Conservation (phyloP, 2,797 vertebrate species). For the Chloroceryle amazona region DNA sequence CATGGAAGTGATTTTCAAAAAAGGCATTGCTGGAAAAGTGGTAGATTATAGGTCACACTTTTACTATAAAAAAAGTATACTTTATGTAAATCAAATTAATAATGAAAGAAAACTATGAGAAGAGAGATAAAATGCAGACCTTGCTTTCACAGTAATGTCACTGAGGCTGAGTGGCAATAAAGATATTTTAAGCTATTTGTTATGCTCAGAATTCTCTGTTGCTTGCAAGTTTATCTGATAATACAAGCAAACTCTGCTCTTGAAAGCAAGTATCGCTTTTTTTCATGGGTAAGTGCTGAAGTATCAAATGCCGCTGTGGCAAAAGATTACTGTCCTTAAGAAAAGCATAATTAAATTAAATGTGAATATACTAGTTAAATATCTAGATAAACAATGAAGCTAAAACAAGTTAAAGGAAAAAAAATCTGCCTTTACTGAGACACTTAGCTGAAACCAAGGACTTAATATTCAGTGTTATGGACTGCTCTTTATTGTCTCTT, state of each 20-base stretch:
- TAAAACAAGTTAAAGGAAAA: background rate
- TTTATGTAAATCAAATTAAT: background rate
- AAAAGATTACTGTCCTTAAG: background rate
- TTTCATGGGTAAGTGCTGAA: background rate
- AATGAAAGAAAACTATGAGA: background rate
- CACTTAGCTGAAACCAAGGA: background rate
- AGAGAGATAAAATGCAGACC: background rate
- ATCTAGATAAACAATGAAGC: background rate
- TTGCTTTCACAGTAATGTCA: background rate
- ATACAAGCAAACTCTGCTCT: background rate
- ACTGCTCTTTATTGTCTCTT: background rate
- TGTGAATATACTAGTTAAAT: background rate
- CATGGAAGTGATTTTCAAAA: background rate
- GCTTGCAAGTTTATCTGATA: background rate
- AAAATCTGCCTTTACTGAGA: background rate
- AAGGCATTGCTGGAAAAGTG: background rate
- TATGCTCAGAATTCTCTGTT: background rate
- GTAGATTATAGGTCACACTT: background rate
- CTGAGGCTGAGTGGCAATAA: background rate
- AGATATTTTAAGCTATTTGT: background rate
- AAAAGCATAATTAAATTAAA: background rate
- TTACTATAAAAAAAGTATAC: background rate
- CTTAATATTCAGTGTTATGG: background rate
- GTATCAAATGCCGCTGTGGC: background rate
- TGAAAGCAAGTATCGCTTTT: background rate